Conservation (phyloP, 2,888 invertebrate genomes). For the Acrobasis suavella region DNA sequence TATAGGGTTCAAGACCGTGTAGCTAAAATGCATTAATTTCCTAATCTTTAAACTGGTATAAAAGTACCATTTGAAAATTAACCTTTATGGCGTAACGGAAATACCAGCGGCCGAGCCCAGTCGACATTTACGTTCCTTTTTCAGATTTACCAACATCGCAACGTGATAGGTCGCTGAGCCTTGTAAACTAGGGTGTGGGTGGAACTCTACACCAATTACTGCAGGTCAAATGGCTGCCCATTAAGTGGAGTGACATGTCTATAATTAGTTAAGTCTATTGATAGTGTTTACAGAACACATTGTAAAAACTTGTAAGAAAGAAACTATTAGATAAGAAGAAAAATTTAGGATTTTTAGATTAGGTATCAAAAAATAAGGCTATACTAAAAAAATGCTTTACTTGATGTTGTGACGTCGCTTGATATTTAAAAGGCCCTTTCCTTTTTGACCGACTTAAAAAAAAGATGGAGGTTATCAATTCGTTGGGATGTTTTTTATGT, state of each 20-base stretch:
- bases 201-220: constrained; percentile 5
- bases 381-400: too few species aligned
- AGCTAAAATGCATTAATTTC: not conserved
- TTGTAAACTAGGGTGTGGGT: not conserved
- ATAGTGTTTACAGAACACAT: too few species aligned
- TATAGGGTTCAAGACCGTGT: not conserved
- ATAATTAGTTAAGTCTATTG: not conserved
- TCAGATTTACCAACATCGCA: constrained; percentile 10
- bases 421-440: too few species aligned
- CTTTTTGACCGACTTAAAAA: too few species aligned
- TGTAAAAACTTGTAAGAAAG: too few species aligned
- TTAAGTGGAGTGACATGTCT: not conserved
- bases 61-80: not conserved
- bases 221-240: constrained; percentile 10
- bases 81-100: not conserved
- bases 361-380: too few species aligned
- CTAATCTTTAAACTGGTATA: not conserved
- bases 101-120: constrained; percentile 1
- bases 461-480: too few species aligned
- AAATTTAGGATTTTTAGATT: too few species aligned
- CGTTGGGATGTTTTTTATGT: too few species aligned
- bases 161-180: constrained; percentile 15
- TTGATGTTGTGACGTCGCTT: too few species aligned
- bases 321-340: too few species aligned
- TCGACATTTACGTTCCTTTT: constrained; percentile 9